Evolutionary conservation across 1,140 invertebrate species (phyloP).

Genomic region (Galleria mellonella): DNA sequence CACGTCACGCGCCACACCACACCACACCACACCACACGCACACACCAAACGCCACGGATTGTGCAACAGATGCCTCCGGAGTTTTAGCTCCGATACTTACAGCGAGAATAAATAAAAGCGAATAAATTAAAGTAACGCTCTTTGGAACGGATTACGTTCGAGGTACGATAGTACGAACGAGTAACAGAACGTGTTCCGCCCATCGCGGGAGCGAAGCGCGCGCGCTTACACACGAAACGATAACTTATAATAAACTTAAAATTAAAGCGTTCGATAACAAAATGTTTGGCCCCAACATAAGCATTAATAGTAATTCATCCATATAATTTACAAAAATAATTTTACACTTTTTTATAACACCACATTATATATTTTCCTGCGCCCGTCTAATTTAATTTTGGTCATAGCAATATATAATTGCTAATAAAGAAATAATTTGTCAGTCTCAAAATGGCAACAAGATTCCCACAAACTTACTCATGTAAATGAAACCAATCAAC

Average conservation of each 20-base stretch:
- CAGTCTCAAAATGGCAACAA: no score
- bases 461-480: no score
- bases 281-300: slow-evolving; percentile 29
- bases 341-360: no score
- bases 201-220: slow-evolving; percentile 3
- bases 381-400: no score
- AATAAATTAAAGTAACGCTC: slow-evolving; percentile 60
- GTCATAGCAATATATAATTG: no score
- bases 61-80: no score
- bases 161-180: slow-evolving; percentile 26
- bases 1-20: slow-evolving; percentile 12
- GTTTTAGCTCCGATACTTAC: slow-evolving; percentile 3
- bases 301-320: slow-evolving; percentile 4
- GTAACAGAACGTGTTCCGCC: slow-evolving; percentile 17
- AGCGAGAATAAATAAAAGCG: slow-evolving; percentile 42
- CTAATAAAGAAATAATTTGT: no score
- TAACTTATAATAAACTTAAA: slow-evolving; percentile 19
- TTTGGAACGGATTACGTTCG: slow-evolving; percentile 62
- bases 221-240: not conserved
- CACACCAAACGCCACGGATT: slow-evolving; percentile 6
- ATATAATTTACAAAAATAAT: not conserved
- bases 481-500: no score
- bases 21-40: slow-evolving; percentile 8
- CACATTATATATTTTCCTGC: no score
- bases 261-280: not conserved